These are phyloP conservation scores for Thalassoma bifasciatum DNA, from an alignment of 2,113 vertebrate genomes.

Conservation along the genomic window DNA sequence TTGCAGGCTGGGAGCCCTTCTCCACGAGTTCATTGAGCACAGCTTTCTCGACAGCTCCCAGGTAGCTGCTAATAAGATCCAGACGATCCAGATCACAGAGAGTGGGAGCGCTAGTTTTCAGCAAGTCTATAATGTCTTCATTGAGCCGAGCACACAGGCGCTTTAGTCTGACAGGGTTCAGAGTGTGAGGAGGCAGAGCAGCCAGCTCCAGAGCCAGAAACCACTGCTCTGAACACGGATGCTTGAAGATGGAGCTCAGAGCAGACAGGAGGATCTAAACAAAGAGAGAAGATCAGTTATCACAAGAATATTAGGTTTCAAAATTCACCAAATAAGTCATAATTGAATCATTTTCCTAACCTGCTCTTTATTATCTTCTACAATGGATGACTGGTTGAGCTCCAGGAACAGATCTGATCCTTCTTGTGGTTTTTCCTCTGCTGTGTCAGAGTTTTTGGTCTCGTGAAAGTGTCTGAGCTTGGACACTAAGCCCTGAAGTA, in stretches of 20 bases:
- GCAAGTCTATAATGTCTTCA: conserved; percentile 78
- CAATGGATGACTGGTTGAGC: conserved; percentile 46
- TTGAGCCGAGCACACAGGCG: conserved; percentile 84
- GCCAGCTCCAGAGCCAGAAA: conserved; percentile 89
- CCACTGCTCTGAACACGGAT: conserved; percentile 90
- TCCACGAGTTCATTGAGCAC: conserved; percentile 83
- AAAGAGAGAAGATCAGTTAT: conserved; percentile 10
- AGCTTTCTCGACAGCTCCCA: conserved; percentile 76
- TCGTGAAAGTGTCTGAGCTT: conserved; percentile 71
- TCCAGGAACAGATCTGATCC: conserved; percentile 85
- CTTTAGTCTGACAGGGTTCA: conserved; percentile 87
- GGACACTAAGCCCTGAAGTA: conserved; percentile 82
- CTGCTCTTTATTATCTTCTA: conserved; percentile 67
- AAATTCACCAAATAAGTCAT: neutral
- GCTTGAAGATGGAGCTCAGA: conserved; percentile 85
- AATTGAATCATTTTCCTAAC: conserved; percentile 45
- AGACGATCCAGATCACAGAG: conserved; percentile 71
- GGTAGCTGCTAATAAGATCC: conserved; percentile 80
- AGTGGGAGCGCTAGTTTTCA: conserved; percentile 74
- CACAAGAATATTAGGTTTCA: neutral
- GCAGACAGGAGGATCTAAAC: conserved; percentile 83
- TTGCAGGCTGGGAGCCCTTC: neutral
- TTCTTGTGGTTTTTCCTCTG: conserved; percentile 34
- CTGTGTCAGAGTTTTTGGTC: conserved; percentile 16
- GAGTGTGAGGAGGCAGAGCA: conserved; percentile 82